phyloP scores from a whole-genome alignment of 23 tunicate species.

The Clavelina lepadiformis region DNA sequence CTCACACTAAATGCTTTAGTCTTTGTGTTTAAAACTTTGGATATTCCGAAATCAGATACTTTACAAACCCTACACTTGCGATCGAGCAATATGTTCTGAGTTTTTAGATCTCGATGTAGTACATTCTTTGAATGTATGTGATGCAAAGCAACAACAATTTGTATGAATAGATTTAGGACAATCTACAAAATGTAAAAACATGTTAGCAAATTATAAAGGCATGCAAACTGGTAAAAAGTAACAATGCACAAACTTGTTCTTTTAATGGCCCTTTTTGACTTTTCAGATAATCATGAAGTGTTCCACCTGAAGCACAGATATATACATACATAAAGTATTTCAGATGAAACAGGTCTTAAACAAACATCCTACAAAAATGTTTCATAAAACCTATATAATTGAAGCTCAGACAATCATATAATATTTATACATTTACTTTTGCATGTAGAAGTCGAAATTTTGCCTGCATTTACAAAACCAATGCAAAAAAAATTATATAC shows the following conservation, averaged over 20 bases:
- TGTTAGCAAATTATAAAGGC: neutral
- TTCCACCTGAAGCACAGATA: slow-evolving; percentile 86
- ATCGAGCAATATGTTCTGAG: slow-evolving; percentile 88
- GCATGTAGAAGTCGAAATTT: no score
- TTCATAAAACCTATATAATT: no score
- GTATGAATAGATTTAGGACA: slow-evolving; percentile 58
- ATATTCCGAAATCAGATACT: slow-evolving; percentile 97
- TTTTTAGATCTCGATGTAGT: slow-evolving; percentile 88
- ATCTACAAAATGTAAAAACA: slow-evolving; percentile 38
- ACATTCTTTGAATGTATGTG: slow-evolving; percentile 91
- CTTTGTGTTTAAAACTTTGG: slow-evolving; percentile 83
- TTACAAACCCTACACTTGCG: slow-evolving; percentile 70
- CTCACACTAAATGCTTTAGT: slow-evolving; percentile 93
- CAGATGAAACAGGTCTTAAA: no score
- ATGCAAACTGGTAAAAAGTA: neutral
- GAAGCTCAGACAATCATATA: no score
- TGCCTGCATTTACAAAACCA: no score
- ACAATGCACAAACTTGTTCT: slow-evolving; percentile 47
- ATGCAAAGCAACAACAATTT: slow-evolving; percentile 76
- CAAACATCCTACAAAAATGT: no score
- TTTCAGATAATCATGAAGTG: slow-evolving; percentile 70
- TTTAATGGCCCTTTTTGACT: slow-evolving; percentile 44
- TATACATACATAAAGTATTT: no score
- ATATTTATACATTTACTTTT: no score
- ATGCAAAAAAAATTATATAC: no score